Conservation (phyloP, 2,888 invertebrate species). For the Cepaea hortensis region DNA sequence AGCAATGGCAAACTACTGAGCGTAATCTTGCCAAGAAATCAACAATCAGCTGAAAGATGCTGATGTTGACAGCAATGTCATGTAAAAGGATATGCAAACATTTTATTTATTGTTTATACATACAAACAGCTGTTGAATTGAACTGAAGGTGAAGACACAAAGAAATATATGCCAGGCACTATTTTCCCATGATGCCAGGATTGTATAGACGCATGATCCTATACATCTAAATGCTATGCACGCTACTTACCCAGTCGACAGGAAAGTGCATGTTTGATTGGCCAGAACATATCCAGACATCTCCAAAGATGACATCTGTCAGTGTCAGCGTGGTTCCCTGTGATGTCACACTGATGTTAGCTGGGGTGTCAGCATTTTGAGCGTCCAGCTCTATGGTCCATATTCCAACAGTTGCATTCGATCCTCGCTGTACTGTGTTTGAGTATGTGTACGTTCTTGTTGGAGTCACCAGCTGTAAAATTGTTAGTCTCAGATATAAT, state of each 20-base stretch:
- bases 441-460: not conserved
- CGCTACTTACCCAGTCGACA: constrained; percentile 51
- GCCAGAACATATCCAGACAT: constrained; percentile 75
- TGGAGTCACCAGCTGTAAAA: constrained; percentile 1
- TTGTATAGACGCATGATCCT: no score
- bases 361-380: constrained; percentile 55
- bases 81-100: no score
- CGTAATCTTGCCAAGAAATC: no score
- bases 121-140: no score
- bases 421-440: constrained; percentile 2
- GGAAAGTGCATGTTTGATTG: constrained; percentile 72
- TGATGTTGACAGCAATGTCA: no score
- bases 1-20: no score
- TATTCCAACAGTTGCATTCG: constrained; percentile 45
- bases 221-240: no score
- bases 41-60: no score
- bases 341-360: constrained; percentile 57
- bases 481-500: not conserved
- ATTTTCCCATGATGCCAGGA: no score
- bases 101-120: no score
- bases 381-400: constrained; percentile 60
- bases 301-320: constrained; percentile 72
- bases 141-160: no score
- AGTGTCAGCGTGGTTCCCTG: constrained; percentile 57
- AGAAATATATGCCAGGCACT: no score